Evolutionary conservation across 64 coral and sea anemone species (phyloP), one percentile per base, ranked within the genome.

Genomic region (Acropora tenuis): DNA sequence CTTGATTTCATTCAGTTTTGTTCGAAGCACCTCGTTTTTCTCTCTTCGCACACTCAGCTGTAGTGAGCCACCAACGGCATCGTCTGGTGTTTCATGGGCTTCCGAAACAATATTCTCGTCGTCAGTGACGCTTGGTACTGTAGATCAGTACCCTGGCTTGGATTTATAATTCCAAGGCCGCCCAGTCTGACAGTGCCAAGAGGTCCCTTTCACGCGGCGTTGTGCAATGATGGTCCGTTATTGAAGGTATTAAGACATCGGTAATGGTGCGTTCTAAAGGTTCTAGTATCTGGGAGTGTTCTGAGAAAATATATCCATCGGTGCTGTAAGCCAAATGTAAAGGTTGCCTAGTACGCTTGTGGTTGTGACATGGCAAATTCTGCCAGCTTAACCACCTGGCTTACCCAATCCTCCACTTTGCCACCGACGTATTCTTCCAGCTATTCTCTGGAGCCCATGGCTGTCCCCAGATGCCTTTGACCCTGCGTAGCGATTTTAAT

Each of bases 231-330:
- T 87, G 84, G 68, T 50, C 67, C 47, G 66, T 73, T 18, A 87
- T 74, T 87, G 67, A 74, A 9, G 67, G 68, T 87, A 87, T 87
- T 47, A 87, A 52, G 60, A 50, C 68, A 74, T 79, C 77, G 19
- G 47, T 19, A 55, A 79, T 79, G 16, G 47, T 19, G 16, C 49
- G 77, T 55, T 79, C 77, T 30, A 79, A 55, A 3, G 77, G 17
- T 47, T 77, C 44, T 47, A 77, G 4, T 69, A 87, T 87, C 65
- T 50, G 68, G 43, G 16, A 74, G 69, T 74, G 84, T 87, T 87
- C 84, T 87, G 10, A 87, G 68, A 50, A 48, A 74, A 74, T 87
- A 87, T 30, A 69, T 87, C 84, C 68, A 85, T 69, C 82, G 82
- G 61, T 85, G 82, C 82, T 20, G 82, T 61, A 85, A 46, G 61